These are phyloP conservation scores for Steinernema scapterisci DNA, from an alignment of 2,888 invertebrate species.

Conservation along the genomic window DNA sequence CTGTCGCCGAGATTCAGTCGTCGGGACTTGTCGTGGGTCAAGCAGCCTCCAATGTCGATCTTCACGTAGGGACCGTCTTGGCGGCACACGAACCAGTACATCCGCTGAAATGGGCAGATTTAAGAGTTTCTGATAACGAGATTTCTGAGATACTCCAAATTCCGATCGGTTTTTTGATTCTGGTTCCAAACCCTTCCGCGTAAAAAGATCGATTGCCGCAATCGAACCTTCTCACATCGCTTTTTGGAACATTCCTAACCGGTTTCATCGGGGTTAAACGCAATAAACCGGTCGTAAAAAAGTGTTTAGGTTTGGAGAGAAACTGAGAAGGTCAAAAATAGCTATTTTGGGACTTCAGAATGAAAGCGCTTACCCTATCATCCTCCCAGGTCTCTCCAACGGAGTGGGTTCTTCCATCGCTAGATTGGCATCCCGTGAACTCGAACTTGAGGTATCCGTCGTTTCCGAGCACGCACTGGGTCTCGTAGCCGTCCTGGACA, in stretches of 20 bases:
- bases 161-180: no score
- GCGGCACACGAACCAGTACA: conserved; percentile 57
- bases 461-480: conserved; percentile 39
- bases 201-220: no score
- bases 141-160: not conserved
- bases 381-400: conserved; percentile 59
- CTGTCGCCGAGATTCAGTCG: conserved; percentile 53
- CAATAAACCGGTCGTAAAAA: no score
- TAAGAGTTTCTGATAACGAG: no score
- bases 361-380: conserved; percentile 48
- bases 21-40: conserved; percentile 52
- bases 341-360: no score
- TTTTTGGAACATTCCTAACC: no score
- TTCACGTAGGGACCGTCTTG: conserved; percentile 54
- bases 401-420: conserved; percentile 43
- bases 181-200: no score
- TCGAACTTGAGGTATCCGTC: conserved; percentile 55
- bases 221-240: no score
- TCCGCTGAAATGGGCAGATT: conserved; percentile 42
- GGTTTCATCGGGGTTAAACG: not conserved
- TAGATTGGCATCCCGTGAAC: conserved; percentile 52
- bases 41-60: conserved; percentile 53
- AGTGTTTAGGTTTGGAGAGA: no score
- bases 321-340: no score
- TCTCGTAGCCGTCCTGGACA: conserved; percentile 51